Evolutionary conservation across 1,140 invertebrate genomes (phyloP).

Genomic region (Argopecten irradians): DNA sequence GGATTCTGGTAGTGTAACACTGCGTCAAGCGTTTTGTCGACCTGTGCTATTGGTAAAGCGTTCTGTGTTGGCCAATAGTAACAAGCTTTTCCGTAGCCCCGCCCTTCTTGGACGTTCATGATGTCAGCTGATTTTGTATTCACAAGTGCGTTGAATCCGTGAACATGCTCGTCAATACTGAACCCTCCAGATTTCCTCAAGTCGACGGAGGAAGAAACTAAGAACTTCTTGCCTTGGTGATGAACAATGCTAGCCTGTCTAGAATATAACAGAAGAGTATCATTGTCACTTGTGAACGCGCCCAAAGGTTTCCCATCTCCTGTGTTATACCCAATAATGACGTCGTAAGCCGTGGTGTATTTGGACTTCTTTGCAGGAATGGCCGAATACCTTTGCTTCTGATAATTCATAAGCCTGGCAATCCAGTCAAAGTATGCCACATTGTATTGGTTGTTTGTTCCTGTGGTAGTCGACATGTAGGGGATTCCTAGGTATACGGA

Average conservation of each 20-base stretch:
- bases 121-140: constrained; percentile 46
- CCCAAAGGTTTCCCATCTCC: constrained; percentile 37
- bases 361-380: background rate
- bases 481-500: constrained; percentile 66
- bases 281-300: background rate
- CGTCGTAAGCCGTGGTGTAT: constrained; percentile 43
- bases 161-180: constrained; percentile 51
- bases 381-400: constrained; percentile 54
- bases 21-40: constrained; percentile 50
- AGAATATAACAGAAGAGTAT: background rate
- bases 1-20: constrained; percentile 54
- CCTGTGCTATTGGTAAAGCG: constrained; percentile 39
- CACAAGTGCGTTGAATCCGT: constrained; percentile 54
- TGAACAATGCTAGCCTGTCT: constrained; percentile 35
- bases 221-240: constrained; percentile 34
- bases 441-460: background rate
- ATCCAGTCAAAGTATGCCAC: constrained; percentile 58
- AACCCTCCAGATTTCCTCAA: constrained; percentile 48
- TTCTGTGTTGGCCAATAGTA: constrained; percentile 61
- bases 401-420: constrained; percentile 56
- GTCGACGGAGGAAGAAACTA: constrained; percentile 54
- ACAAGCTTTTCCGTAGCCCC: constrained; percentile 57
- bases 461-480: constrained; percentile 21
- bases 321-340: constrained; percentile 56
- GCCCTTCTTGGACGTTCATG: constrained; percentile 62